Conservation (phyloP, 2,797 vertebrate species). For the Cheirogaleus major region DNA sequence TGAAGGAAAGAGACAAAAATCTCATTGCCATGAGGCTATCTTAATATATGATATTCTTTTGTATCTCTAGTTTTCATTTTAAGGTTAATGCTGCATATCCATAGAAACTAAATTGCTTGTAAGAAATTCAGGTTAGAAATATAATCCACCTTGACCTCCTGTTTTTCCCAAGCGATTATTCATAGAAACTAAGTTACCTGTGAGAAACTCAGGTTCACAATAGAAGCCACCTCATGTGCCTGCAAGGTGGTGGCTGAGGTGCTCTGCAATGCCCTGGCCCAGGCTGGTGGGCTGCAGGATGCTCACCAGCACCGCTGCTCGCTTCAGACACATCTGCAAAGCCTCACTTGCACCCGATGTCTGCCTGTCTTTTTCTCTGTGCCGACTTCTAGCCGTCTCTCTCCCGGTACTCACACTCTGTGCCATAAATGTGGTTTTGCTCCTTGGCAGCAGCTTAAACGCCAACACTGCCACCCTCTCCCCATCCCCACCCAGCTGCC, state of each 20-base stretch:
- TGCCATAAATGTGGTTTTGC: background rate
- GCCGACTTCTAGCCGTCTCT: background rate
- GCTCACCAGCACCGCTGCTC: background rate
- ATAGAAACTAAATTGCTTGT: background rate
- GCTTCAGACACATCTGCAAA: background rate
- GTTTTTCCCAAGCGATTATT: background rate
- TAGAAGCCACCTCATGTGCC: background rate
- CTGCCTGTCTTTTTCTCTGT: background rate
- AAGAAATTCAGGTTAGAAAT: background rate
- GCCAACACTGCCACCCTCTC: background rate
- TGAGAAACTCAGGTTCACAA: background rate
- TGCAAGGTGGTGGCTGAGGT: background rate
- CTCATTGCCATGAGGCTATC: background rate
- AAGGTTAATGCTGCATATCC: background rate
- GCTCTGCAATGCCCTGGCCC: no score
- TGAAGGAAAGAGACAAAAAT: background rate
- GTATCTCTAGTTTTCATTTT: background rate
- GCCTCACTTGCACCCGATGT: background rate
- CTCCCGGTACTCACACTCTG: background rate
- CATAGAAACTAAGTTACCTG: background rate
- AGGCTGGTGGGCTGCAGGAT: accelerated
- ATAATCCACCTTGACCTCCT: background rate
- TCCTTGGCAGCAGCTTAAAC: background rate
- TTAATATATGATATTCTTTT: background rate
- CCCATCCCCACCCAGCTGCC: background rate